A percentile compares a stretch with the other conserved stretches of the same genome.
Evolutionary conservation across 2,113 vertebrate genomes (phyloP).

Genomic region (Mus musculus): DNA sequence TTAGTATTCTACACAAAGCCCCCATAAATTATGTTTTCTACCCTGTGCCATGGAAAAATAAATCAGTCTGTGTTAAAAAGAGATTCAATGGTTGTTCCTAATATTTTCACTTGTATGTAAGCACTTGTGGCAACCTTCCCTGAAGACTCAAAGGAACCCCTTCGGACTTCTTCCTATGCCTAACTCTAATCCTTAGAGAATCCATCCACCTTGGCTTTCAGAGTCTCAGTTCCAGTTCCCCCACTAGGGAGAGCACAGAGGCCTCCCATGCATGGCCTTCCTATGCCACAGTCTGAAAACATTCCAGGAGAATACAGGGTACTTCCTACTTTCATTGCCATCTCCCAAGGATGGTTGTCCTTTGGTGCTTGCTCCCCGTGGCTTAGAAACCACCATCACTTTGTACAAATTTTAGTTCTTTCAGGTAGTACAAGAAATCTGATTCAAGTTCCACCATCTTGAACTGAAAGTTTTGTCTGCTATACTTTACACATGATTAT

Average conservation of each 20-base stretch:
- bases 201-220: neutral
- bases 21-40: neutral
- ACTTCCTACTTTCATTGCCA: neutral
- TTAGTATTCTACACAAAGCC: neutral
- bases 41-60: neutral
- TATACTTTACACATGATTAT: neutral
- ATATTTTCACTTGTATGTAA: neutral
- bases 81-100: neutral
- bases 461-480: neutral
- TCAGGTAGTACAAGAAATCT: neutral
- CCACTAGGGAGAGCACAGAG: neutral
- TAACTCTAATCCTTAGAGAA: neutral
- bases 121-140: neutral
- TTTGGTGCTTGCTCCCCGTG: neutral
- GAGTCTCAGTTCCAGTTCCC: neutral
- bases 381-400: neutral
- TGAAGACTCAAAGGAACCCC: neutral
- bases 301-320: neutral
- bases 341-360: neutral
- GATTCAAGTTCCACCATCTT: neutral
- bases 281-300: neutral
- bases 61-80: neutral
- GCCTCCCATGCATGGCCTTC: neutral
- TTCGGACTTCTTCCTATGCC: neutral
- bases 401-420: conserved; percentile 23